Conservation (phyloP, 1,140 invertebrate species). For the Agrilus planipennis region DNA sequence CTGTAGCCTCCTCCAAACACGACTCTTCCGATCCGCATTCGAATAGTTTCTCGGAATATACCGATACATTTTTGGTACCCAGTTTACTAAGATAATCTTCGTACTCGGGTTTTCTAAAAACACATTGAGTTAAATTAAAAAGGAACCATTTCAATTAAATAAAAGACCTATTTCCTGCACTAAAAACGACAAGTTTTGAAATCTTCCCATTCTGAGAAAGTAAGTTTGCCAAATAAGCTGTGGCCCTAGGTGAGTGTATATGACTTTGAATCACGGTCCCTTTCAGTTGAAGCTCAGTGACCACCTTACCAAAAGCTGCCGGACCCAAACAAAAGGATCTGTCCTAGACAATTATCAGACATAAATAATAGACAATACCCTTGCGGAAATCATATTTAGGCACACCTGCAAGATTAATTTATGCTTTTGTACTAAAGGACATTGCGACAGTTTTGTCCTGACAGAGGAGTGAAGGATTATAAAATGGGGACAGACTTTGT, state of each 20-base stretch:
- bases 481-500: slow-evolving; percentile 58
- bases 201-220: slow-evolving; percentile 46
- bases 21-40: slow-evolving; percentile 42
- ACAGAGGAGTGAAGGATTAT: slow-evolving; percentile 50
- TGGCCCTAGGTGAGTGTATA: slow-evolving; percentile 57
- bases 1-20: slow-evolving; percentile 54
- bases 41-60: slow-evolving; percentile 47
- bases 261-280: slow-evolving; percentile 67
- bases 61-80: slow-evolving; percentile 42
- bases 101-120: slow-evolving; percentile 38
- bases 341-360: slow-evolving; percentile 42
- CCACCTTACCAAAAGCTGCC: slow-evolving; percentile 51
- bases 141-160: not conserved
- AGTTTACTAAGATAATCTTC: slow-evolving; percentile 40
- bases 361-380: not conserved
- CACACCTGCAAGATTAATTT: slow-evolving; percentile 49
- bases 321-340: slow-evolving; percentile 63
- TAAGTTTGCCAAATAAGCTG: slow-evolving; percentile 59
- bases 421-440: slow-evolving; percentile 45
- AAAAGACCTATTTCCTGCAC: slow-evolving; percentile 41
- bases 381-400: not conserved
- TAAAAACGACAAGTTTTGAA: slow-evolving; percentile 46
- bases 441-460: slow-evolving; percentile 42
- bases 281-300: slow-evolving; percentile 47
- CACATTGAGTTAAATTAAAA: not conserved